Percentiles rank a stretch among this genome's conserved stretches.
Conservation (phyloP, 2,888 invertebrate genomes). For the Mechanitis messenoides region DNA sequence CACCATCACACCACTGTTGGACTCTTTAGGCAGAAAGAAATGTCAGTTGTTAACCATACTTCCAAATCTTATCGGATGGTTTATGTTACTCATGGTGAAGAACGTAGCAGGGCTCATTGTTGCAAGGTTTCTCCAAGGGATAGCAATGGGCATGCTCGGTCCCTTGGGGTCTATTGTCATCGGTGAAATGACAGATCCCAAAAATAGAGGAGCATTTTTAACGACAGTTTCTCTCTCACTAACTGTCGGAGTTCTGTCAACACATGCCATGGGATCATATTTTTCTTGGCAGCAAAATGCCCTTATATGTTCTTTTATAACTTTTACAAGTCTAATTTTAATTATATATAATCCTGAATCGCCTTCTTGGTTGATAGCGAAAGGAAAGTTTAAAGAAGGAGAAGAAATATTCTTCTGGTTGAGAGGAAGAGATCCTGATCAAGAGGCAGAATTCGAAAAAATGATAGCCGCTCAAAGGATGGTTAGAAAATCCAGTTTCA, state of each 20-base stretch:
- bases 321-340: conserved; percentile 68
- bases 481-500: conserved; percentile 50
- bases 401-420: conserved; percentile 75
- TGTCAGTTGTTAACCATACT: conserved; percentile 73
- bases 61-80: conserved; percentile 77
- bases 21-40: conserved; percentile 74
- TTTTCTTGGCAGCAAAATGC: conserved; percentile 77
- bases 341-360: conserved; percentile 79
- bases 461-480: conserved; percentile 64
- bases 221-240: conserved; percentile 78
- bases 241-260: conserved; percentile 78
- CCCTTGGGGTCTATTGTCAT: conserved; percentile 75
- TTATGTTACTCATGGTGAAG: conserved; percentile 66
- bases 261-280: conserved; percentile 79
- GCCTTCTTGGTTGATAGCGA: conserved; percentile 80
- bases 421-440: conserved; percentile 53
- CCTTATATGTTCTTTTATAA: conserved; percentile 67
- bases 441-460: conserved; percentile 62
- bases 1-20: conserved; percentile 74
- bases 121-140: conserved; percentile 73
- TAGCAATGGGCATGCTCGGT: conserved; percentile 75
- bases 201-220: conserved; percentile 78
- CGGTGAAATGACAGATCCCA: conserved; percentile 77
- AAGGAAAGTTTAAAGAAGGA: conserved; percentile 75
- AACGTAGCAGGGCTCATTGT: conserved; percentile 62